Percentiles rank a stretch among this genome's conserved stretches.
These are phyloP conservation scores for Netelia virgata DNA, from an alignment of 2,888 invertebrate genomes.

Conservation along the genomic window DNA sequence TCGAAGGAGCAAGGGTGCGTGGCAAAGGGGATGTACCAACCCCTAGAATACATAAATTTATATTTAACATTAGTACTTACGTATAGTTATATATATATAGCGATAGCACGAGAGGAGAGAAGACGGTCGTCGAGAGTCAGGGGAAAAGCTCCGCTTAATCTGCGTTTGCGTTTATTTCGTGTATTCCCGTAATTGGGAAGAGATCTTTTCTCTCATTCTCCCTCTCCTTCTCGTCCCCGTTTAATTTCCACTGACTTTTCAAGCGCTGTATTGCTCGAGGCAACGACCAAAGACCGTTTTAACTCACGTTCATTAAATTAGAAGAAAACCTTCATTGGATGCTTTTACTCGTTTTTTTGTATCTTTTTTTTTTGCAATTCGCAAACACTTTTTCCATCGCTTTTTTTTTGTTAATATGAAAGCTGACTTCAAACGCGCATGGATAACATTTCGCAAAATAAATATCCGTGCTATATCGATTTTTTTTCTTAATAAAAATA, in stretches of 20 bases:
- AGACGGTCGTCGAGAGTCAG: slow-evolving; percentile 18
- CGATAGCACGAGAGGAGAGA: neutral
- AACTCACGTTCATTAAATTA: neutral
- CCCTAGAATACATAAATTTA: no score
- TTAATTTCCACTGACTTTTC: slow-evolving; percentile 7
- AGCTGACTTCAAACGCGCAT: no score
- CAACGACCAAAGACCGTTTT: neutral
- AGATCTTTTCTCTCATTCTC: slow-evolving; percentile 20
- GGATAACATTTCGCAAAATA: neutral
- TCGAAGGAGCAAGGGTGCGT: no score
- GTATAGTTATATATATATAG: neutral
- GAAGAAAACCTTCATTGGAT: neutral
- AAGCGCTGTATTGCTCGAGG: slow-evolving; percentile 3
- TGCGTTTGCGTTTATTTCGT: slow-evolving; percentile 57
- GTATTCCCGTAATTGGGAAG: slow-evolving; percentile 50
- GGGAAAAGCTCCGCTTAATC: slow-evolving; percentile 41
- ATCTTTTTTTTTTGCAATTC: neutral
- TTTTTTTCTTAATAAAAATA: no score
- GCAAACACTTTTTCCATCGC: neutral
- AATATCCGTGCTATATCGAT: no score
- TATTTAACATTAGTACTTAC: no score
- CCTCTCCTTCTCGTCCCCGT: neutral
- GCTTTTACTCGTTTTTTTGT: neutral
- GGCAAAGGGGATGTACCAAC: no score
- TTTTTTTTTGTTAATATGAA: neutral